Percentiles rank a stretch among this genome's conserved stretches.
Evolutionary conservation across 37 sponge, comb jelly and placozoan genomes (phyloP).

Genomic region (Chondrilla cf. caribensis): DNA sequence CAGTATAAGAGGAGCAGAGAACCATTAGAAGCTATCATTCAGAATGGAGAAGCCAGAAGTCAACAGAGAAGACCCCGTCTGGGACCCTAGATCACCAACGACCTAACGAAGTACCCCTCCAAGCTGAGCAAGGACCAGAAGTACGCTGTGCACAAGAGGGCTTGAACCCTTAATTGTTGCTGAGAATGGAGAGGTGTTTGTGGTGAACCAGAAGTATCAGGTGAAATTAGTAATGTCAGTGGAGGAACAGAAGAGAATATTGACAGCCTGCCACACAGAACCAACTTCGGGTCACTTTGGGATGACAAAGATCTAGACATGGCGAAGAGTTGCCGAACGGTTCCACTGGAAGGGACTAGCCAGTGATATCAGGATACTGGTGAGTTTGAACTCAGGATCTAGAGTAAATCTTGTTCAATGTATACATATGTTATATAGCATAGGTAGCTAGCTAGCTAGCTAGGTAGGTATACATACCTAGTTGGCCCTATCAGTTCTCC

Average conservation of each 20-base stretch:
- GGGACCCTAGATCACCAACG: neutral
- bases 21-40: constrained; percentile 18
- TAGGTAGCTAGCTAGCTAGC: no score
- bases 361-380: no score
- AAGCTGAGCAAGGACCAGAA: constrained; percentile 21
- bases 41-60: constrained; percentile 24
- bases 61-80: constrained; percentile 22
- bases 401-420: no score
- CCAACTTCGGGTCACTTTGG: constrained; percentile 55
- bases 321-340: no score
- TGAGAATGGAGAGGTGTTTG: constrained; percentile 1
- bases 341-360: no score
- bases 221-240: constrained; percentile 24
- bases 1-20: constrained; percentile 22
- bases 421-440: no score
- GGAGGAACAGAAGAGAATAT: constrained; percentile 39
- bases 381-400: no score
- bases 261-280: constrained; percentile 34
- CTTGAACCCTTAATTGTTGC: constrained; percentile 7
- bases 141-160: neutral
- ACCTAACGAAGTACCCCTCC: constrained; percentile 11
- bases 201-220: neutral
- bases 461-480: no score
- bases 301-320: constrained; percentile 34
- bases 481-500: no score